phyloP scores from a whole-genome alignment of 2,113 vertebrate genomes.

The Etheostoma spectabile region DNA sequence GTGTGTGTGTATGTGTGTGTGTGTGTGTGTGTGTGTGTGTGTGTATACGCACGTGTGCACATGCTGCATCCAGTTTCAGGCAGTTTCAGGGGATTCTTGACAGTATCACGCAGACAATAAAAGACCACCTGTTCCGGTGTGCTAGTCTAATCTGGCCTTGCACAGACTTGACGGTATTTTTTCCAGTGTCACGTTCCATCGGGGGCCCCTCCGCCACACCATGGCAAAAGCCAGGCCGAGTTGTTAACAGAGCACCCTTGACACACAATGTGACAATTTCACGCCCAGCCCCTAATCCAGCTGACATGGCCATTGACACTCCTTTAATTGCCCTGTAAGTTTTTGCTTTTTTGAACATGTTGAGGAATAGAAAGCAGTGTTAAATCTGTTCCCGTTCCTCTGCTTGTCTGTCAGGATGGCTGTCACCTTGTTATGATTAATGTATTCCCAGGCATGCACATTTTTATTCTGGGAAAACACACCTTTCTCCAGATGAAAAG shows the following conservation, averaged over 20 bases:
- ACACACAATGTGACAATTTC: conserved; percentile 82
- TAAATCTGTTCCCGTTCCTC: conserved; percentile 65
- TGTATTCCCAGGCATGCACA: conserved; percentile 74
- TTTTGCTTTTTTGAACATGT: conserved; percentile 64
- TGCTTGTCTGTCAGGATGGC: conserved; percentile 71
- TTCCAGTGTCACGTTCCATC: conserved; percentile 75
- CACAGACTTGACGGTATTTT: conserved; percentile 70
- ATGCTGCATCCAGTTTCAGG: conserved; percentile 72
- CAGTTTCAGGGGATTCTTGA: conserved; percentile 75
- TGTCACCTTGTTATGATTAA: conserved; percentile 79
- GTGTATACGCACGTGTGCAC: conserved; percentile 40
- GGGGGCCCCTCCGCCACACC: conserved; percentile 44
- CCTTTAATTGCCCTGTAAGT: conserved; percentile 77
- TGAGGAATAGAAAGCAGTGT: conserved; percentile 65
- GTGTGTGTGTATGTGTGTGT: neutral
- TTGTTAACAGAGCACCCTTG: conserved; percentile 78
- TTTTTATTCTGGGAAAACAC: conserved; percentile 68
- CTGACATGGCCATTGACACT: conserved; percentile 76
- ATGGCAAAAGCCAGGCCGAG: conserved; percentile 66
- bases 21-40: conserved; percentile 55
- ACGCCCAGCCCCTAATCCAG: conserved; percentile 80
- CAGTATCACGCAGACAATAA: conserved; percentile 83
- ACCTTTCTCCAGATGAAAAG: conserved; percentile 60
- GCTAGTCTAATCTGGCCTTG: conserved; percentile 83
- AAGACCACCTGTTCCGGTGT: conserved; percentile 84